Evolutionary conservation across 2,888 invertebrate genomes (phyloP), one percentile per base, ranked within the genome.

Genomic region (Eustalomyia histrio): DNA sequence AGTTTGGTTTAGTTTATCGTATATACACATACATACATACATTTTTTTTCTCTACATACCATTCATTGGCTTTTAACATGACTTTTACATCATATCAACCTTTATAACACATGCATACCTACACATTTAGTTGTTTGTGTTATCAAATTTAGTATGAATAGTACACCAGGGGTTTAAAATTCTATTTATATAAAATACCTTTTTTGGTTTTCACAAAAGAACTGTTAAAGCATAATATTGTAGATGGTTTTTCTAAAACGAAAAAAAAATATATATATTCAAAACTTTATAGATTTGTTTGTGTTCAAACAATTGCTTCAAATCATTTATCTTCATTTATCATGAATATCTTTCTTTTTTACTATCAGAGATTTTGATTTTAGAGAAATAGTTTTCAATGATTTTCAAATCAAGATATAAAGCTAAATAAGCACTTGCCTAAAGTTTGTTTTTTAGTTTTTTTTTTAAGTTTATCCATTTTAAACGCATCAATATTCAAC

Each of bases 61-160:
- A 29, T 43, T 57, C 43, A 57, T 24, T 68, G 43, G 57, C 68
- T 58, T 58, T 58, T 68, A 29, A 29, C 43, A 58, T 57, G 55
- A 53, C 12, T 67, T 67, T 67, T 53, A 21, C 16, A 39, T 57
- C 12, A 39, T 55, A 57, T n/a, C 10, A 68, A 39, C 55, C 39
- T 68, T 67, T 57, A 8, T n/a, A 47, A 47, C 3, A 14, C 43
- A 47, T 6, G n/a, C 43, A 43, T 12, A 39, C 39, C 43, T 8
- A 21, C 17, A 55, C 18, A 57, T 39, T 50, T 50, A 8, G 5
- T 18, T 29, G 29, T 14, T 57, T 67, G 10, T 16, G 29, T 9
- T 21, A 39, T 14, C 14, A 47, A 29, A 58, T 16, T 68, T 68
- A 47, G 14, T 47, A 68, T 57, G 57, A 33, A 43, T 47, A 18